phyloP scores from a whole-genome alignment of 2,797 vertebrate species.

The Chelon labrosus region DNA sequence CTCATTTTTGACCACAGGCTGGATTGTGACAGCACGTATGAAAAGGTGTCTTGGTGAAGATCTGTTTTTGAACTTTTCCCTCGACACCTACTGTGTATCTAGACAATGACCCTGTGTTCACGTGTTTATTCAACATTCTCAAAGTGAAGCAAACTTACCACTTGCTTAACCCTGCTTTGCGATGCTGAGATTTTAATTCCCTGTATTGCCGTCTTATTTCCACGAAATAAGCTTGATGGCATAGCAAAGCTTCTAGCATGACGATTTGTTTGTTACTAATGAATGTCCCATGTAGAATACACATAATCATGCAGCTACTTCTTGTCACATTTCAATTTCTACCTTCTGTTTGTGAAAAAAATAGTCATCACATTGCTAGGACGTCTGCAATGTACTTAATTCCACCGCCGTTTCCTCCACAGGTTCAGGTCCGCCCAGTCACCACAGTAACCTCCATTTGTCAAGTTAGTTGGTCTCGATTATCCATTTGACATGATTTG shows the following conservation, averaged over 20 bases:
- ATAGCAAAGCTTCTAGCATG: conserved; percentile 70
- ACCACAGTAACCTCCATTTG: conserved; percentile 98
- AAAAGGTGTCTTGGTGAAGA: conserved; percentile 74
- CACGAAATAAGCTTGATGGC: conserved; percentile 57
- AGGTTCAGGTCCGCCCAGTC: conserved; percentile 95
- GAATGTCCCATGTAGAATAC: conserved; percentile 58
- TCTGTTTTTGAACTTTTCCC: conserved; percentile 37
- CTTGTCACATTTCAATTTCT: conserved; percentile 55
- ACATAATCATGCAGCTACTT: conserved; percentile 54
- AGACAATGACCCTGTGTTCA: background rate
- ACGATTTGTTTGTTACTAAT: conserved; percentile 76
- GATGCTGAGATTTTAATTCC: conserved; percentile 23
- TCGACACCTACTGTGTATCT: background rate
- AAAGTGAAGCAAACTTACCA: conserved; percentile 43
- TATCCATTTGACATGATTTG: conserved; percentile 91
- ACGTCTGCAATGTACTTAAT: conserved; percentile 83
- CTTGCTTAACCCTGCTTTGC: conserved; percentile 31
- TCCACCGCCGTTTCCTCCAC: conserved; percentile 93
- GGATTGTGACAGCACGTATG: background rate
- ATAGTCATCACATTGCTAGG: conserved; percentile 86
- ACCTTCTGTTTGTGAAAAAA: conserved; percentile 57
- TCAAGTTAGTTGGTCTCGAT: conserved; percentile 97
- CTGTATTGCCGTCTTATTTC: conserved; percentile 30
- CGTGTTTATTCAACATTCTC: conserved; percentile 22
- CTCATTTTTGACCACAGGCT: conserved; percentile 64